Percentiles rank a stretch among this genome's conserved stretches.
phyloP scores from a whole-genome alignment of 2,888 invertebrate genomes.

The Sinotaia quadrata region DNA sequence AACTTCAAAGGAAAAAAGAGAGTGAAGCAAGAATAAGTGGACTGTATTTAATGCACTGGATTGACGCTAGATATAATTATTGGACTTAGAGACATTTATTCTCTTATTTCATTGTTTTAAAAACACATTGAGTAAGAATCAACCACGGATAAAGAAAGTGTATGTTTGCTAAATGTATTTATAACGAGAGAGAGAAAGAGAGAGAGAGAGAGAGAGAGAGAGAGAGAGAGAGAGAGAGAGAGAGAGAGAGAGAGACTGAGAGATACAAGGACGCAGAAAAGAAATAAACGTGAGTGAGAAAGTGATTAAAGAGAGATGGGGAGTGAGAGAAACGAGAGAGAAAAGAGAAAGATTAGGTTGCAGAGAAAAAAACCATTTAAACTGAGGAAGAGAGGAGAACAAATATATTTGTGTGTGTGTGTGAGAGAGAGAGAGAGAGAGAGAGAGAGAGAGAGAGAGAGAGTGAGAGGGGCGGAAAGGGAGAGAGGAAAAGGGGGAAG shows the following conservation, averaged over 20 bases:
- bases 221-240: constrained; percentile 15
- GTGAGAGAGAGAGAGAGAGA: constrained; percentile 10
- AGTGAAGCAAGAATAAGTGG: not conserved
- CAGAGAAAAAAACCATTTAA: constrained; percentile 9
- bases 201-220: constrained; percentile 28
- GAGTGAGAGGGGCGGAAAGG: not conserved
- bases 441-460: constrained; percentile 20
- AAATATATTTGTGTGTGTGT: constrained; percentile 5
- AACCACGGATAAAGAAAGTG: not conserved
- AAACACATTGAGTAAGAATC: not conserved
- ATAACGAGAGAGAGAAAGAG: constrained; percentile 16
- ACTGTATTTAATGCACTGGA: no score
- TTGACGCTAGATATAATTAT: no score
- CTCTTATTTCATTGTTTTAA: no score
- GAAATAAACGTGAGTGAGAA: constrained; percentile 12
- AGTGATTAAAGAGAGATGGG: not conserved
- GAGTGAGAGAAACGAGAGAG: not conserved
- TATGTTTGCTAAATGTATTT: not conserved
- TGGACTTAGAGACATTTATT: no score
- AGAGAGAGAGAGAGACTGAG: not conserved
- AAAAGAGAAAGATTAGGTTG: constrained; percentile 9
- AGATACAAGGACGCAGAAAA: constrained; percentile 8
- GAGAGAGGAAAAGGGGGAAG: not conserved
- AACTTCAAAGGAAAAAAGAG: not conserved
- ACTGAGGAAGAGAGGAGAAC: not conserved